These are phyloP conservation scores for Cyprinella venusta DNA, from an alignment of 2,797 vertebrate genomes.

Conservation along the genomic window DNA sequence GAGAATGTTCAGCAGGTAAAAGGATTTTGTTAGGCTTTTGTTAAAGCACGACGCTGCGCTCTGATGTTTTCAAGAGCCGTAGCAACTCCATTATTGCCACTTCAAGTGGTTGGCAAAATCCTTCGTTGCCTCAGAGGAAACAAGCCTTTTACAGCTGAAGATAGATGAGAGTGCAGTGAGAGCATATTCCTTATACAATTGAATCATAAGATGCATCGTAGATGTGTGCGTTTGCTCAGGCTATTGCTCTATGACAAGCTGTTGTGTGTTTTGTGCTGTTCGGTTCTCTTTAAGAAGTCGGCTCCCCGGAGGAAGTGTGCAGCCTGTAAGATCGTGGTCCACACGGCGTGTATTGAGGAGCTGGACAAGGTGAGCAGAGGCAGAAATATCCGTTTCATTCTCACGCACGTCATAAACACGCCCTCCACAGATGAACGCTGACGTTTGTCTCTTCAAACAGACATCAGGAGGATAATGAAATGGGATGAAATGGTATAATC, in stretches of 20 bases:
- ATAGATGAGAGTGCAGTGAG: conserved; percentile 22
- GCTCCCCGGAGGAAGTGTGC: conserved; percentile 95
- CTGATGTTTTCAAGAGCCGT: conserved; percentile 50
- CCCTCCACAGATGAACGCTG: neutral
- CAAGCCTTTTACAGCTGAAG: conserved; percentile 32
- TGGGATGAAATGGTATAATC: conserved; percentile 33
- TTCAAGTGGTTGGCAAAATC: conserved; percentile 45
- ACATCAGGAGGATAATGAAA: conserved; percentile 36
- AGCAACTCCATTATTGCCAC: conserved; percentile 41
- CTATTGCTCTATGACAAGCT: conserved; percentile 3
- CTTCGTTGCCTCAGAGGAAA: conserved; percentile 23
- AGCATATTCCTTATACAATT: conserved; percentile 29
- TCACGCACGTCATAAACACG: neutral
- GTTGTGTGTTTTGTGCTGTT: conserved; percentile 62
- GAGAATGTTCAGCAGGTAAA: conserved; percentile 55
- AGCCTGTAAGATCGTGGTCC: conserved; percentile 96
- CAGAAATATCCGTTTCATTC: neutral
- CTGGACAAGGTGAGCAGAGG: conserved; percentile 87
- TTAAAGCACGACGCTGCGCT: conserved; percentile 22
- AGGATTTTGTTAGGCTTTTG: conserved; percentile 46
- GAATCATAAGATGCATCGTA: neutral
- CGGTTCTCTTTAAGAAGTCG: conserved; percentile 89
- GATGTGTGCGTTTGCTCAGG: neutral
- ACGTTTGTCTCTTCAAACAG: conserved; percentile 22
- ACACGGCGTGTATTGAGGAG: conserved; percentile 92